These are phyloP conservation scores for Clepsis dumicolana DNA, from an alignment of 2,888 invertebrate genomes.

Conservation along the genomic window DNA sequence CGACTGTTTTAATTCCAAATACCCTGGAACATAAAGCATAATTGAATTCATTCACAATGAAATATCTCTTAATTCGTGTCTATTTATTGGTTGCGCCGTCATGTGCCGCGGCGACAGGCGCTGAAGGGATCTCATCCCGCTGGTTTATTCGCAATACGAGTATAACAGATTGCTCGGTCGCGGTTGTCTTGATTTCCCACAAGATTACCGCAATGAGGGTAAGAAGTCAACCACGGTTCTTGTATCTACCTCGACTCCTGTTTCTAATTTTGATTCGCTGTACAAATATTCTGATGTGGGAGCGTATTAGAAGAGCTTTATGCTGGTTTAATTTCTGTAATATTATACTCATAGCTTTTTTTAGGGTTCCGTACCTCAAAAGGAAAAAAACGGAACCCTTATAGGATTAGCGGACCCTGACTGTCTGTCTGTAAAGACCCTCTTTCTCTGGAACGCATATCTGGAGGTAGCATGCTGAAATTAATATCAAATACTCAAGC, in stretches of 20 bases:
- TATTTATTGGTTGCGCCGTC: slow-evolving; percentile 29
- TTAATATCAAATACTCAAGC: too few relatives aligned
- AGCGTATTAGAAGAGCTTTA: slow-evolving; percentile 44
- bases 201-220: slow-evolving; percentile 76
- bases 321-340: not conserved
- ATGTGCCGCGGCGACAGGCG: slow-evolving; percentile 23
- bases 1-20: slow-evolving; percentile 32
- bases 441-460: too few relatives aligned
- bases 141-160: slow-evolving; percentile 57
- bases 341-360: not conserved
- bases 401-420: too few relatives aligned
- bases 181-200: slow-evolving; percentile 76
- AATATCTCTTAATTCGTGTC: slow-evolving; percentile 38
- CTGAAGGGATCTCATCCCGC: slow-evolving; percentile 55
- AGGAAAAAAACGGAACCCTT: too few relatives aligned
- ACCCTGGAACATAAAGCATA: slow-evolving; percentile 19
- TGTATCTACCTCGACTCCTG: slow-evolving; percentile 55
- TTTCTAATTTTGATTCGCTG: slow-evolving; percentile 63
- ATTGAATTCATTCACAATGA: slow-evolving; percentile 39
- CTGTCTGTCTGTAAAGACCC: too few relatives aligned
- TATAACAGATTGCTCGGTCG: slow-evolving; percentile 74
- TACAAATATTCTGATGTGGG: slow-evolving; percentile 55
- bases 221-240: slow-evolving; percentile 67
- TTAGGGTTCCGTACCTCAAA: too few relatives aligned
- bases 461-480: too few relatives aligned